Evolutionary conservation across 2,888 invertebrate genomes (phyloP).

Genomic region (Lordiphosa andalusiaca): DNA sequence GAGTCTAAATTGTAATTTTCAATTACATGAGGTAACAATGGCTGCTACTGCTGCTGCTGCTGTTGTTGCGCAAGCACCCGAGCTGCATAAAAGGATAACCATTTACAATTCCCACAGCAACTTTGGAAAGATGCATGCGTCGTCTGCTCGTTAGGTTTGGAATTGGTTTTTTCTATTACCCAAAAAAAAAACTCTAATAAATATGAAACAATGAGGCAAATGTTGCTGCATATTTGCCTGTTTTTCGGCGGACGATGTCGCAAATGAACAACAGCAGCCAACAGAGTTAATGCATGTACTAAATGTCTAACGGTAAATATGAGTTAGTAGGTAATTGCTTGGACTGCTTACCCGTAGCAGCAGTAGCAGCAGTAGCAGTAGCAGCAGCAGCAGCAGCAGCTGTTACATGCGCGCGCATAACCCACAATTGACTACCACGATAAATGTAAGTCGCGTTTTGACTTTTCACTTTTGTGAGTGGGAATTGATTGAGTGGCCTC

Average conservation of each 20-base stretch:
- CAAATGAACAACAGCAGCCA: constrained; percentile 28
- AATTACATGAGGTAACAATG: constrained; percentile 51
- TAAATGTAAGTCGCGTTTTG: constrained; percentile 46
- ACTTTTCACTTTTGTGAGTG: constrained; percentile 72
- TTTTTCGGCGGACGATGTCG: constrained; percentile 39
- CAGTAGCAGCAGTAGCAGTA: constrained; percentile 25
- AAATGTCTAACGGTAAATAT: constrained; percentile 71
- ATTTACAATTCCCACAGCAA: constrained; percentile 61
- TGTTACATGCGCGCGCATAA: constrained; percentile 39
- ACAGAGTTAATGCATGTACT: constrained; percentile 67
- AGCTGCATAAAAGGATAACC: constrained; percentile 71
- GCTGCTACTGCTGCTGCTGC: constrained; percentile 15
- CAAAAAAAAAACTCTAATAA: constrained; percentile 57
- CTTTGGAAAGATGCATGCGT: constrained; percentile 67
- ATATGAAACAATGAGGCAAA: constrained; percentile 72
- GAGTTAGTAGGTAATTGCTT: constrained; percentile 73
- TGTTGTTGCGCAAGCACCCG: constrained; percentile 55
- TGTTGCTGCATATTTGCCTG: constrained; percentile 33
- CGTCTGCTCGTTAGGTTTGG: constrained; percentile 57
- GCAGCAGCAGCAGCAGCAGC: constrained; percentile 17
- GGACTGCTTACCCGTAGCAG: constrained; percentile 48
- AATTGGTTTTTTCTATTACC: constrained; percentile 21
- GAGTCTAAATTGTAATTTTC: constrained; percentile 60
- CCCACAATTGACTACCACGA: constrained; percentile 35
- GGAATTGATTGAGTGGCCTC: constrained; percentile 66